Evolutionary conservation across 2,113 vertebrate species (phyloP).

Genomic region (Megaptera novaeangliae): DNA sequence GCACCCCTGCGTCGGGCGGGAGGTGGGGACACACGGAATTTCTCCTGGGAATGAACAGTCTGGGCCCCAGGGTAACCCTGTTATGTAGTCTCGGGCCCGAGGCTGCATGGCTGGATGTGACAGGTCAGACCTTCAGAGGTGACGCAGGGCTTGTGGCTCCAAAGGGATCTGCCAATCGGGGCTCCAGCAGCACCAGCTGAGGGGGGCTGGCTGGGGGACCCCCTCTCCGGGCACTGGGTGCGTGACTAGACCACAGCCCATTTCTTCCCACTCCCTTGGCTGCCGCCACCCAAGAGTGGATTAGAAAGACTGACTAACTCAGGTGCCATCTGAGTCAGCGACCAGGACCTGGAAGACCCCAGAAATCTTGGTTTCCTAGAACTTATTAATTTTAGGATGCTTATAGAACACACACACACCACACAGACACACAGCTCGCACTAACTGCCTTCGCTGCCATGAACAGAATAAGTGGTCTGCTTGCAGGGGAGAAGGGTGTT

Average conservation of each 20-base stretch:
- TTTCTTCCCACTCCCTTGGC: not conserved
- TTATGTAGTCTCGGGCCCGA: not conserved
- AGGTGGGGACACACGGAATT: not conserved
- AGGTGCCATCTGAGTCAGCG: not conserved
- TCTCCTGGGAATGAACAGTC: not conserved
- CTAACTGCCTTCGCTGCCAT: not conserved
- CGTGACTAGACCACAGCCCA: not conserved
- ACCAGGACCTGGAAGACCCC: not conserved
- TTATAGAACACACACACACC: not conserved
- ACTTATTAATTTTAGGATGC: not conserved
- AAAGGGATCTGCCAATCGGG: not conserved
- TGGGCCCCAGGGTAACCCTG: not conserved
- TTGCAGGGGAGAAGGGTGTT: not conserved
- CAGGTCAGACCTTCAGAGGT: not conserved
- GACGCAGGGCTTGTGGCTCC: not conserved
- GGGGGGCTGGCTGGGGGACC: not conserved
- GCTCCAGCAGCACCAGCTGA: fast-evolving
- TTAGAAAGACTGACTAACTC: not conserved
- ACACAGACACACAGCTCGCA: not conserved
- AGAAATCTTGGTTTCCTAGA: not conserved
- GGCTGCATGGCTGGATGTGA: not conserved
- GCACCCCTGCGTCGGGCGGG: no score
- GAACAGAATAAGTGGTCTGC: not conserved
- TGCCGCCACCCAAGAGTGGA: not conserved
- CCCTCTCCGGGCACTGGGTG: no score